Evolutionary conservation across 2,888 invertebrate species (phyloP), one percentile per base, ranked within the genome.

Genomic region (Metellina segmentata): DNA sequence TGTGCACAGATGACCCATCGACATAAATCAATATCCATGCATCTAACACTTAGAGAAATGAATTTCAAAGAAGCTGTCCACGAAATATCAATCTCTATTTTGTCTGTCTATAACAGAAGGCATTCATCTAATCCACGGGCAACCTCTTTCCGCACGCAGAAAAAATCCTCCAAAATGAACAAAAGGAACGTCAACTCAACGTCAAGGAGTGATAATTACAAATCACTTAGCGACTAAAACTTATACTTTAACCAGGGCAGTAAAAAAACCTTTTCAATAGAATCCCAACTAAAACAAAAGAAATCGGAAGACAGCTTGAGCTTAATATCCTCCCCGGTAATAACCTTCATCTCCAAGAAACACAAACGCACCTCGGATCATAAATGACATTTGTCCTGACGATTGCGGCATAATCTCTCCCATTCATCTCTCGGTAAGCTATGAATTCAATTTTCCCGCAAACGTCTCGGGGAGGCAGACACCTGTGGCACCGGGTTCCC

Each of bases 401-500:
- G 74, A 85, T 81, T 69, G 20, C 48, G 34, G 71, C 82, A 72
- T 49, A 61, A n/a, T 69, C 53, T 69, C n/a, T 16, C 74, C 13
- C 49, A 77, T 51, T n/a, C 51, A 77, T 77, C 49, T 49, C 77
- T 49, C 34, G 51, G 49, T 49, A 53, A 5, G 61, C 49, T 16
- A 79, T 49, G 79, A 78, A 86, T 89, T 89, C 81, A 90, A 78
- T 91, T 83, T 91, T 71, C 81, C 74, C 11, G n/a, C 52, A 81
- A 48, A n/a, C 13, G 79, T n/a, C n/a, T 74, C 74, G n/a, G 52
- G 49, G 13, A 8, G 69, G 19, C 70, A 77, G 91, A 87, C 91
- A 90, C 90, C 89, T 87, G 92, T 88, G 85, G 85, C 53, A 51
- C 53, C 89, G 82, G 81, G 78, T 8, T 19, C 81, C 70, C 75